These are phyloP conservation scores for Ophioninae sp. DNA, from an alignment of 2,888 invertebrate genomes.

Conservation along the genomic window DNA sequence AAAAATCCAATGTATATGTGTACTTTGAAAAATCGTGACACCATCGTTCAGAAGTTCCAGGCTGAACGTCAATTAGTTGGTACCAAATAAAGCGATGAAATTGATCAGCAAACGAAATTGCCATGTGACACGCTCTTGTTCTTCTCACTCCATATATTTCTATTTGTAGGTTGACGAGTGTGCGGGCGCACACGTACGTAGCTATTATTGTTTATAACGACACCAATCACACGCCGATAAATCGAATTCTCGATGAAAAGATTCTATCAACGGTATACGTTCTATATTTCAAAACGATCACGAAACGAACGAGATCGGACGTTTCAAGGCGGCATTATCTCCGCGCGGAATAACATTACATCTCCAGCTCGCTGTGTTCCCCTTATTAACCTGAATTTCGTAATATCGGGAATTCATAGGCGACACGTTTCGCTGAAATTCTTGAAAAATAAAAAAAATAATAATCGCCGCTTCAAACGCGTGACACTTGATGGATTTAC, in stretches of 20 bases:
- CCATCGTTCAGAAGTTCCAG: conserved; percentile 2
- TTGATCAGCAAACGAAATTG: conserved; percentile 21
- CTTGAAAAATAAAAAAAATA: conserved; percentile 13
- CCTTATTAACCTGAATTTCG: conserved; percentile 45
- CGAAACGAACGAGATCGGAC: background rate
- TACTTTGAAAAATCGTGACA: background rate
- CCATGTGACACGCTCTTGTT: conserved; percentile 1
- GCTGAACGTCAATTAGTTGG: conserved; percentile 46
- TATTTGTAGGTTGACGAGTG: background rate
- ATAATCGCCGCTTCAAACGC: background rate
- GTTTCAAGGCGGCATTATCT: conserved; percentile 10
- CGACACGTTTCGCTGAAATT: conserved; percentile 21
- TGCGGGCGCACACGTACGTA: background rate
- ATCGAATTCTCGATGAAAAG: conserved; percentile 15
- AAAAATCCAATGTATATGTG: background rate
- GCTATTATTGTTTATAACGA: conserved; percentile 33
- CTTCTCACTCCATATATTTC: conserved; percentile 31
- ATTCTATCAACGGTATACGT: conserved; percentile 25
- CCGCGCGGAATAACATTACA: conserved; percentile 8
- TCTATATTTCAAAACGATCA: background rate
- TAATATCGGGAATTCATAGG: conserved; percentile 21
- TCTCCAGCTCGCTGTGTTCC: conserved; percentile 10
- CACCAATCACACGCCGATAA: conserved; percentile 31
- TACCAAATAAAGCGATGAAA: conserved; percentile 44
- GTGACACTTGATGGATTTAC: conserved; percentile 21